Evolutionary conservation across 2,113 vertebrate genomes (phyloP), one percentile per base, ranked within the genome.

Genomic region (Eurypyga helias): DNA sequence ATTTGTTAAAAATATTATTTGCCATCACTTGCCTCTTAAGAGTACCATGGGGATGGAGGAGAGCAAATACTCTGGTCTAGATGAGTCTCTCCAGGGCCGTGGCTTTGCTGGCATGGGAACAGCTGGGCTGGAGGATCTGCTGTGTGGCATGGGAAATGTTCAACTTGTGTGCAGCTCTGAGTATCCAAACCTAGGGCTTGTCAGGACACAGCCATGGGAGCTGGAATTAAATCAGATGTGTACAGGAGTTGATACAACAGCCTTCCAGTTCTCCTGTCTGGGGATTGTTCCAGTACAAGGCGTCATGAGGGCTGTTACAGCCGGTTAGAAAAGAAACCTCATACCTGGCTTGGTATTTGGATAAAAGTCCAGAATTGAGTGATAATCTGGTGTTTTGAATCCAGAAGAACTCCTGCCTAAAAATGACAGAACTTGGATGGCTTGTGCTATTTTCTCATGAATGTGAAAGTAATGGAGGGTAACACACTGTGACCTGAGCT

Each of bases 51-150:
- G 38, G 13, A 19, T 36, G 58, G 52, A 76, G 61, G 20, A 87
- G 51, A 62, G 51, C 2, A 11, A 58, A 48, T 29, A n/a, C 23
- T 7, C 16, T 62, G 18, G 18, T 34, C 36, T 9, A 10, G 55
- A 24, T 4, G 58, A 69, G 48, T 46, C 41, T 12, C 25, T 55
- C 52, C 12, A 7, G 7, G 17, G 28, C n/a, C 0, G 0, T 8
- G 17, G 3, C 11, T 55, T 72, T 3, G 15, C 36, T 43, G 43
- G 33, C 29, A 6, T 0, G 5, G 54, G 26, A 66, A 88, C 8
- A 64, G 25, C 17, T 20, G 49, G 58, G 24, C 38, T 29, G 49
- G 33, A 55, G 58, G 6, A 41, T 28, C 46, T 71, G 17, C 33
- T 57, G 15, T 7, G 25, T 3, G 26, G 41, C 11, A 26, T 0